These are phyloP conservation scores for Lota lota DNA, from an alignment of 2,113 vertebrate species.

Conservation along the genomic window DNA sequence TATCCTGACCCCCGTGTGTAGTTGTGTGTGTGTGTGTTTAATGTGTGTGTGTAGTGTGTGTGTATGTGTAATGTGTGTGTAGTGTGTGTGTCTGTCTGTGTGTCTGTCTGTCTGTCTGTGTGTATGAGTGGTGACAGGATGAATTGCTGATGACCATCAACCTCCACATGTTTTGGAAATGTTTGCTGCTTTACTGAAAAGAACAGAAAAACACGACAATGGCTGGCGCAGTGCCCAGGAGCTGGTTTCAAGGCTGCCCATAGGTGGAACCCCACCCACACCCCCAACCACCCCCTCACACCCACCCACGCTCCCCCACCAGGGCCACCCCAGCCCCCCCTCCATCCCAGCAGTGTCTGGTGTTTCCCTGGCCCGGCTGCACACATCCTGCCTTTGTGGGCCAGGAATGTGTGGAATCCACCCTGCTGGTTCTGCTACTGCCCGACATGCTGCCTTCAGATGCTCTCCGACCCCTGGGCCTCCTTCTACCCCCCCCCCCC, in stretches of 20 bases:
- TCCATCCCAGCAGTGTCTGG: slow-evolving; percentile 48
- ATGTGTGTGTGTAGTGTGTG: too few species aligned
- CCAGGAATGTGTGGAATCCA: slow-evolving; percentile 73
- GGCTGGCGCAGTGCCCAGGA: slow-evolving; percentile 59
- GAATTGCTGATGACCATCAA: slow-evolving; percentile 20
- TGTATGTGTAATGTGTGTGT: too few species aligned
- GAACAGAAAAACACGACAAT: slow-evolving; percentile 54
- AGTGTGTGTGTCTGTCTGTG: too few species aligned
- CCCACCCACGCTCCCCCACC: background rate
- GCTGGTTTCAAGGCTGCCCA: slow-evolving; percentile 46
- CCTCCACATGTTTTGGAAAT: slow-evolving; percentile 64
- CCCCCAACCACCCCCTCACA: background rate
- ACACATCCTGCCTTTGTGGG: slow-evolving; percentile 80
- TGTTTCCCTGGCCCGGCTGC: slow-evolving; percentile 40
- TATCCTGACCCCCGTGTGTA: slow-evolving; percentile 47
- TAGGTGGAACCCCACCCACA: background rate
- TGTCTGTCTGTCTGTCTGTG: too few species aligned
- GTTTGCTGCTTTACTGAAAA: slow-evolving; percentile 68
- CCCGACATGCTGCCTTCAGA: slow-evolving; percentile 50
- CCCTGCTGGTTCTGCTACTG: slow-evolving; percentile 37
- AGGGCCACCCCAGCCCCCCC: background rate
- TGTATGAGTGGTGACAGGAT: background rate
- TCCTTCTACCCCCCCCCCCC: slow-evolving; percentile 3
- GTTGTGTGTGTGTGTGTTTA: too few species aligned
- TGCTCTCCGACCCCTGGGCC: background rate